Base-by-base conservation (phyloP, 2,797 vertebrate genomes). In the Gymnothorax reevesii region DNA sequence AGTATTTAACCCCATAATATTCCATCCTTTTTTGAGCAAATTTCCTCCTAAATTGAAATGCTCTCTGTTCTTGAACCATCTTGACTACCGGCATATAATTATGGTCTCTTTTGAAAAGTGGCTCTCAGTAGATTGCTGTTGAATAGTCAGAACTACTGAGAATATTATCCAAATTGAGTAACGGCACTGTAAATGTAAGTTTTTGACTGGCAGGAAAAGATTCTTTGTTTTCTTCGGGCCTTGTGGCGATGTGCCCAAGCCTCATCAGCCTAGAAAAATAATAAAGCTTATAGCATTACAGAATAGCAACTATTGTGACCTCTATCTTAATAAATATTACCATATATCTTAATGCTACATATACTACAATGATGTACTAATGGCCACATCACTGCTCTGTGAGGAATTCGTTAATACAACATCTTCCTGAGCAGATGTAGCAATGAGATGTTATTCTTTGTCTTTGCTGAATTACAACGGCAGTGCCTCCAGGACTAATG, bases 401-500 rank as follows among this genome's bases (percentile, higher is more conserved):
- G 12, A 10, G 17, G 6, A 69, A n/a, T 59, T 82, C 71, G 27
- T 84, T 59, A 57, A 73, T n/a, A 75, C 1, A 59, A 49, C 52
- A 69, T 33, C 17, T 33, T 82, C 79, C 80, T 49, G 69, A 83
- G 60, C 7, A 60, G 52, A 66, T 7, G 7, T 66, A 62, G 33
- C 0, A 49, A 54, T 13, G 9, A 49, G 55, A 22, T 13, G 7
- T 42, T 60, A 60, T 62, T 54, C 60, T 84, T 20, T 64, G 17
- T 7, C 42, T 20, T 49, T 59, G 12, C 33, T 64, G 33, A 22
- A 42, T 42, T 17, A 57, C 83, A 62, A 42, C 13, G n/a, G 27
- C 27, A 64, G 57, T 42, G 60, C 49, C 83, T 22, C 59, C 27
- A 64, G 42, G 83, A 42, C 83, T 84, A 84, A 84, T 84, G 60